Evolutionary conservation across 2,113 vertebrate genomes (phyloP).

Genomic region (Chaetorhynchus papuensis): DNA sequence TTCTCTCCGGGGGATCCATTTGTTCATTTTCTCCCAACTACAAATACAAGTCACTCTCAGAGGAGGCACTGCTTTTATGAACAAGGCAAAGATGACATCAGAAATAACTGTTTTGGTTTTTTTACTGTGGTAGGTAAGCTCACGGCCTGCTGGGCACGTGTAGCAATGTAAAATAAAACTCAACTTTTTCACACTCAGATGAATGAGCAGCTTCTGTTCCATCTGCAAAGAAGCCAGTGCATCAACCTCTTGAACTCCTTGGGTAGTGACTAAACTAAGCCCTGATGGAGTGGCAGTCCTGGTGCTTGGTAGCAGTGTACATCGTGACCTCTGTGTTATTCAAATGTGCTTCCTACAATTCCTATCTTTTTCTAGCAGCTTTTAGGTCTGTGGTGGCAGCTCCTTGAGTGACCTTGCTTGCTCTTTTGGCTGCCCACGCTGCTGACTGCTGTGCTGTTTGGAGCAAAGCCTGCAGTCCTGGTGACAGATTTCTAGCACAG

Average conservation of each 20-base stretch:
- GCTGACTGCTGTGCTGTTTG: constrained; percentile 19
- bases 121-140: background rate
- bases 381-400: background rate
- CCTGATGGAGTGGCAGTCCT: background rate
- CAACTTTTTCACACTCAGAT: background rate
- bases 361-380: background rate
- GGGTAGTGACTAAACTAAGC: background rate
- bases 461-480: constrained; percentile 22
- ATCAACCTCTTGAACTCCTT: background rate
- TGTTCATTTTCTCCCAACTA: background rate
- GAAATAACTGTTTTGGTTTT: background rate
- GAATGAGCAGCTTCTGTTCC: background rate
- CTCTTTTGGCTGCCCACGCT: background rate
- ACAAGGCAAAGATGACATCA: background rate
- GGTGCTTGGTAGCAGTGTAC: background rate
- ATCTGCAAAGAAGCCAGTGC: background rate
- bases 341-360: background rate
- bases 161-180: background rate
- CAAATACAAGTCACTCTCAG: background rate
- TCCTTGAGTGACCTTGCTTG: constrained; percentile 22
- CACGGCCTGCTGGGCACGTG: background rate
- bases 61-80: background rate
- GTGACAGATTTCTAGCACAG: constrained; percentile 35
- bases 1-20: background rate
- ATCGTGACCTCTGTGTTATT: background rate